Base-by-base conservation (phyloP, 1,140 invertebrate species). In the Cylas formicarius region DNA sequence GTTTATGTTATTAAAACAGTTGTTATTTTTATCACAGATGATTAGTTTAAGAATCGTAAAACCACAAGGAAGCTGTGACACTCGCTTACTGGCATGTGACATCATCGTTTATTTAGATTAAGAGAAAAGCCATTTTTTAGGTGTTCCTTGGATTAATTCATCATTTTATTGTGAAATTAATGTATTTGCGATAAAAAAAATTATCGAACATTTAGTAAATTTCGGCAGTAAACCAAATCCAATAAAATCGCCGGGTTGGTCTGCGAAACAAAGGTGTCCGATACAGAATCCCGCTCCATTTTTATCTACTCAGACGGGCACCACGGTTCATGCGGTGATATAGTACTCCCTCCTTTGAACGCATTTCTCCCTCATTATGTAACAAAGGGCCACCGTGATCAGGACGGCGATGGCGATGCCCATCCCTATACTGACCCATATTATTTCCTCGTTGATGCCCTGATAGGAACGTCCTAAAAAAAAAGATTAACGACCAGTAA, bases 401-500 rank as follows among this genome's bases (percentile, higher is more conserved):
- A 87, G 71, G 0, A 87, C 72, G 0, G 78, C 81, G 41, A 87
- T 87, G n/a, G 81, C 81, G 33, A 86, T 81, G 3, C 82, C 82
- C 83, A 87, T 86, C 14, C 82, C 82, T 56, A 87, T 84, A 66
- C 82, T 86, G 53, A 85, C 82, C 83, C 84, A 87, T 55, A 86
- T 86, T 50, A 87, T 86, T 61, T 85, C 84, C 65, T 87, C 84
- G 64, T 87, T 87, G 60, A 87, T 83, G 17, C 83, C 83, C 54
- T 80, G 82, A 48, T 81, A 80, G 13, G 79, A 82, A 47, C 80
- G 78, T 14, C 80, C 81, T 84, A 67, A n/a, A 70, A 68, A 32
- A 41, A 40, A 47, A 27, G 19, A 32, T 8, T 26, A n/a, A n/a
- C n/a, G n/a, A n/a, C n/a, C n/a, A n/a, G n/a, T n/a, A n/a, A n/a